These are phyloP conservation scores for Dendrolimus kikuchii DNA, from an alignment of 1,140 invertebrate genomes.

Conservation along the genomic window DNA sequence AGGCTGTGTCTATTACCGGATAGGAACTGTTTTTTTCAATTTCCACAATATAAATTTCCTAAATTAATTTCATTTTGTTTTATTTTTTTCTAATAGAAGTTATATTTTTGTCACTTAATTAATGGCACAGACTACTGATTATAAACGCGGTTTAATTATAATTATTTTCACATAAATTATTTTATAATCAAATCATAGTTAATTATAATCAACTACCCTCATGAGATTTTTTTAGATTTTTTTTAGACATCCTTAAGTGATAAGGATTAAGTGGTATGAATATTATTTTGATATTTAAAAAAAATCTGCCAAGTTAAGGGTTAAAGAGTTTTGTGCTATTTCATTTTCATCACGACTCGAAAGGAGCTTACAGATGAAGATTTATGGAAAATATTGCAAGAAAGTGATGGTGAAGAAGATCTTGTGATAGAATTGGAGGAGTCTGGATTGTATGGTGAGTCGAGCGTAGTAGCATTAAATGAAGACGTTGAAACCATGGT, in stretches of 20 bases:
- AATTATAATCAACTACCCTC: constrained; percentile 10
- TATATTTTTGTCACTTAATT: constrained; percentile 5
- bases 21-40: constrained; percentile 21
- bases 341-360: too few species aligned
- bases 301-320: too few species aligned
- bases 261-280: too few species aligned
- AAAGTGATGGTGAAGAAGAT: too few species aligned
- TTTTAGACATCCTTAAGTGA: background rate
- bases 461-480: too few species aligned
- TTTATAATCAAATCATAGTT: constrained; percentile 12
- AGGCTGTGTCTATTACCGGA: constrained; percentile 18
- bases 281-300: too few species aligned
- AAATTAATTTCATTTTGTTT: constrained; percentile 14
- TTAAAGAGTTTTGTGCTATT: too few species aligned
- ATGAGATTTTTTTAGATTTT: constrained; percentile 7
- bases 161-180: constrained; percentile 12
- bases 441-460: too few species aligned
- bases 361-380: too few species aligned
- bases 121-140: constrained; percentile 6
- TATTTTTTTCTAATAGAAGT: constrained; percentile 8
- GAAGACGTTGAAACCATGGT: too few species aligned
- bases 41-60: constrained; percentile 16
- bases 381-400: too few species aligned
- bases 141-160: constrained; percentile 9
- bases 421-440: too few species aligned